Evolutionary conservation across 1,140 invertebrate genomes (phyloP).

Genomic region (Euura lappo): DNA sequence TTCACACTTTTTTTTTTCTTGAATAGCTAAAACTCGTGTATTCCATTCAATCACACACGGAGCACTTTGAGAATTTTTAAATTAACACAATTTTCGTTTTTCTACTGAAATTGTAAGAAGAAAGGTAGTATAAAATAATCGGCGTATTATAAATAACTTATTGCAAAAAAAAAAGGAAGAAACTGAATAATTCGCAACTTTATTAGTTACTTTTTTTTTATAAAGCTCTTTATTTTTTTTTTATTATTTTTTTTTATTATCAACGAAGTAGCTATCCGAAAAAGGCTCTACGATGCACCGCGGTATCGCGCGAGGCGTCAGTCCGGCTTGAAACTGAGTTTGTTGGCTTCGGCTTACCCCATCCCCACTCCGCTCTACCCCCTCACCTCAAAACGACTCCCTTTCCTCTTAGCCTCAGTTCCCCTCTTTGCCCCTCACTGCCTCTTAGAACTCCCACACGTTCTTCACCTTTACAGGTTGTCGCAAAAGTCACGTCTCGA

Average conservation of each 20-base stretch:
- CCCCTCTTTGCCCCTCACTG: neutral
- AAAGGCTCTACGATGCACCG: slow-evolving; percentile 9
- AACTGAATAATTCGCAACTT: neutral
- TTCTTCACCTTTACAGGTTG: slow-evolving; percentile 34
- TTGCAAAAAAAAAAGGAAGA: neutral
- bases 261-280: neutral
- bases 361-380: neutral
- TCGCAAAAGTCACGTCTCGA: slow-evolving; percentile 18
- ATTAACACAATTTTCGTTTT: no score
- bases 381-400: slow-evolving; percentile 31
- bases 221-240: neutral
- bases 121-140: no score
- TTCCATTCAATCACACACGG: no score
- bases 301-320: slow-evolving; percentile 38
- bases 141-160: no score
- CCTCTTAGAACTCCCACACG: slow-evolving; percentile 12
- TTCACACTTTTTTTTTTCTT: no score
- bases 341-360: slow-evolving; percentile 50
- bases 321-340: slow-evolving; percentile 52
- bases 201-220: neutral
- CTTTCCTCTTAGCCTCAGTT: slow-evolving; percentile 22
- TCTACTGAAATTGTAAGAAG: no score
- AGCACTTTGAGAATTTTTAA: no score
- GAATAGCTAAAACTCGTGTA: no score
- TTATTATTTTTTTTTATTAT: neutral